These are phyloP conservation scores for Eira barbara DNA, from an alignment of 2,113 vertebrate species.

Conservation along the genomic window DNA sequence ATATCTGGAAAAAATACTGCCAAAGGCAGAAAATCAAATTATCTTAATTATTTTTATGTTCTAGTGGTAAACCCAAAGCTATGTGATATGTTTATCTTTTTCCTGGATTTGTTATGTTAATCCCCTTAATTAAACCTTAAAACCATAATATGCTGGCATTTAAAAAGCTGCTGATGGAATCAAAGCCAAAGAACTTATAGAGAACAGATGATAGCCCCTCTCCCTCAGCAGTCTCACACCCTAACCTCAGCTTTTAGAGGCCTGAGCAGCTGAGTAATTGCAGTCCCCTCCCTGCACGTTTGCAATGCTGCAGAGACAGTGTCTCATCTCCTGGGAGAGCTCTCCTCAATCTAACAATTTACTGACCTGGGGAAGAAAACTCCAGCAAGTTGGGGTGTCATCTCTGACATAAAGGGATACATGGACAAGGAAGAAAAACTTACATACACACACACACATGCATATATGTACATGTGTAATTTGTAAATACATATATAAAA, in stretches of 20 bases:
- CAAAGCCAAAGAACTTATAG: slow-evolving; percentile 21
- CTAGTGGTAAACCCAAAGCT: slow-evolving; percentile 54
- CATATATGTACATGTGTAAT: not conserved
- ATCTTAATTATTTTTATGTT: slow-evolving; percentile 63
- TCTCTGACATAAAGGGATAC: not conserved
- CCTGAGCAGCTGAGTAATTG: not conserved
- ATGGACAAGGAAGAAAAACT: not conserved
- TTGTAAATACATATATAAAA: not conserved
- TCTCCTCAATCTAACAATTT: not conserved
- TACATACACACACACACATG: not conserved
- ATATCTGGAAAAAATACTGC: not conserved
- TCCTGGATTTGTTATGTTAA: slow-evolving; percentile 67
- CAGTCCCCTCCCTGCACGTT: not conserved
- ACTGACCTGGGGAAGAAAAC: not conserved
- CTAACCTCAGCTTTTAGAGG: not conserved
- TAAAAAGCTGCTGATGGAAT: slow-evolving; percentile 51
- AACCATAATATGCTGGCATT: slow-evolving; percentile 54
- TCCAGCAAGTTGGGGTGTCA: not conserved
- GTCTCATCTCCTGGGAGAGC: not conserved
- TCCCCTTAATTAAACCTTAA: slow-evolving; percentile 74
- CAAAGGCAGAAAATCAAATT: slow-evolving; percentile 56
- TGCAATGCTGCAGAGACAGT: accelerated
- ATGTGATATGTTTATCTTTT: slow-evolving; percentile 60
- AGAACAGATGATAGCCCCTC: not conserved
- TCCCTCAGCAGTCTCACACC: not conserved